Evolutionary conservation across 2,113 vertebrate genomes (phyloP).

Genomic region (Trichechus manatus): DNA sequence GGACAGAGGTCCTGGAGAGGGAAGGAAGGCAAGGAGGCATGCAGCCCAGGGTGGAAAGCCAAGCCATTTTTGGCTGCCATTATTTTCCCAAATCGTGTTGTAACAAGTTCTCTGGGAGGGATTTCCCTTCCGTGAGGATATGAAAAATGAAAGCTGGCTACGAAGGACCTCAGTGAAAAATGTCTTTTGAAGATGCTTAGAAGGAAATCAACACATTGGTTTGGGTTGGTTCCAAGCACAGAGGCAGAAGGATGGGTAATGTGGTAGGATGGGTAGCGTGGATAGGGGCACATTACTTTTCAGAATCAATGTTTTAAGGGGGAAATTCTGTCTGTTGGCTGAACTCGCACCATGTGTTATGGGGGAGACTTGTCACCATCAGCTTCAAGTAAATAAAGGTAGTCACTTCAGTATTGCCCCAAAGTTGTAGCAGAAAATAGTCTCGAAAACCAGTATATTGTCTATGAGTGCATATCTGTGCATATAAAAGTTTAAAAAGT

Average conservation of each 20-base stretch:
- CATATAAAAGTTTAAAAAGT: not conserved
- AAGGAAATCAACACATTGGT: not conserved
- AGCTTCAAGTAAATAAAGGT: not conserved
- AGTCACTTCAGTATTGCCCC: not conserved
- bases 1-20: not conserved
- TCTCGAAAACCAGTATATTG: not conserved
- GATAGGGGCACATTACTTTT: not conserved
- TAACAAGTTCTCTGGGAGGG: not conserved
- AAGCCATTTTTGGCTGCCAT: not conserved
- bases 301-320: not conserved
- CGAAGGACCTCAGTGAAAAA: not conserved
- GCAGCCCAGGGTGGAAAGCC: not conserved
- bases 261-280: not conserved
- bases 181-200: not conserved
- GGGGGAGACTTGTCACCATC: not conserved
- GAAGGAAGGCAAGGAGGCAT: not conserved
- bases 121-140: not conserved
- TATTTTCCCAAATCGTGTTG: not conserved
- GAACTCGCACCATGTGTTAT: not conserved
- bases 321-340: not conserved
- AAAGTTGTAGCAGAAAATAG: not conserved
- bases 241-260: not conserved
- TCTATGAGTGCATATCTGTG: not conserved
- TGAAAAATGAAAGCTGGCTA: not conserved
- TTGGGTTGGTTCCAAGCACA: not conserved